Base-by-base conservation (phyloP, 2,113 vertebrate genomes). In the Chaetorhynchus papuensis region DNA sequence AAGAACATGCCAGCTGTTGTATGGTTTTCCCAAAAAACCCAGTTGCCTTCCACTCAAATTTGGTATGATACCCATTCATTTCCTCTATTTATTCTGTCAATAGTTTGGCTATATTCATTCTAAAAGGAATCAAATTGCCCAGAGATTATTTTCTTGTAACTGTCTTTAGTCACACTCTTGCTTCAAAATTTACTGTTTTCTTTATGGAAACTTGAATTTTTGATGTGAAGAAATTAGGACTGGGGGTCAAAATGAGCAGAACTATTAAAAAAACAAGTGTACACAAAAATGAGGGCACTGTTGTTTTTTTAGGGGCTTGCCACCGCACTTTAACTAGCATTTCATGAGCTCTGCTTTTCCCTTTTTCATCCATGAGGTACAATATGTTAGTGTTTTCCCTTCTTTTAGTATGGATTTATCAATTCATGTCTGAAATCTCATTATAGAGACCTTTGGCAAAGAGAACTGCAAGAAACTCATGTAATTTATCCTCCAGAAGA, bases 371-470 rank as follows among this genome's bases (percentile, higher is more conserved):
- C n/a, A 9, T 33, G 60, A 84, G 18, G 27, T 41, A 78, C 17
- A n/a, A 9, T 81, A 78, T 14, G 19, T 56, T 37, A 54, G 49
- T 90, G 37, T 87, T 77, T 82, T 95, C 41, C 94, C 82, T 91
- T 37, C 69, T 69, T 96, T 96, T 91, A 98, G 97, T 98, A 98
- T 26, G 98, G 98, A 49, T 98, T 99, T 95, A 98, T 98, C 96
- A 99, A 98, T 92, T 98, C 96, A 74, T 98, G 98, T 76, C 98
- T 99, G 64, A 98, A 98, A 89, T 99, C 97, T 47, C 96, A 96
- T 98, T 88, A 97, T 81, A 56, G 98, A 99, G 85, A 98, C 91
- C 75, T 99, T 98, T 77, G 96, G 98, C 49, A 98, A 98, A 94
- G 97, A 98, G 6, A 98, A 78, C 4, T 98, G 98, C 97, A 96